Conservation (phyloP, 2,113 vertebrate genomes). For the Cariama cristata region DNA sequence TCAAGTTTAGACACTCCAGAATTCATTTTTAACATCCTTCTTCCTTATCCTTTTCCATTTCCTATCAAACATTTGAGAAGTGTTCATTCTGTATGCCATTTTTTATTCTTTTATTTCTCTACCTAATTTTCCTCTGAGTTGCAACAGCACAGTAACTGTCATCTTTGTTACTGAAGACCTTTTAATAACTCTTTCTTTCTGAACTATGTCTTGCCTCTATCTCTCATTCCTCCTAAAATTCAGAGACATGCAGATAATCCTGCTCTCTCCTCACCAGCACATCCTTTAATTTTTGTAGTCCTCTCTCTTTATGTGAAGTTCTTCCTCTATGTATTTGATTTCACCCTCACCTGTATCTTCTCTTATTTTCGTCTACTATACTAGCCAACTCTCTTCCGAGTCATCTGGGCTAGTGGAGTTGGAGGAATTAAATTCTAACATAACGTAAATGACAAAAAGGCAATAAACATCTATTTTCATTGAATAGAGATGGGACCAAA, state of each 20-base stretch:
- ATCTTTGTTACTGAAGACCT: background rate
- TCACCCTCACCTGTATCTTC: background rate
- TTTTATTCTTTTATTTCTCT: background rate
- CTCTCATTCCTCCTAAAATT: background rate
- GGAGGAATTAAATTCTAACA: background rate
- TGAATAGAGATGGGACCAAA: background rate
- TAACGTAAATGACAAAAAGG: background rate
- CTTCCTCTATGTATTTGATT: background rate
- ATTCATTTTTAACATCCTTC: background rate
- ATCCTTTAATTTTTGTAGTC: background rate
- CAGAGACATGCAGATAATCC: background rate
- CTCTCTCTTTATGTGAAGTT: background rate
- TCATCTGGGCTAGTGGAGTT: background rate
- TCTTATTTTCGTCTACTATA: background rate
- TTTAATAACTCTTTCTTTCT: background rate
- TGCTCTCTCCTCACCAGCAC: background rate
- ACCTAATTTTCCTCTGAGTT: background rate
- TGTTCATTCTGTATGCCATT: rapidly evolving
- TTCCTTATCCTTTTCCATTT: background rate
- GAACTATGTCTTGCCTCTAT: background rate
- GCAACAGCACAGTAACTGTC: background rate
- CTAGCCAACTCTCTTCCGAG: background rate
- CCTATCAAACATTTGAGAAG: background rate
- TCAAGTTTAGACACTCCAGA: background rate
- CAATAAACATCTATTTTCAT: background rate